phyloP scores from a whole-genome alignment of 2,113 vertebrate species.

The Corythoichthys haematopterus region DNA sequence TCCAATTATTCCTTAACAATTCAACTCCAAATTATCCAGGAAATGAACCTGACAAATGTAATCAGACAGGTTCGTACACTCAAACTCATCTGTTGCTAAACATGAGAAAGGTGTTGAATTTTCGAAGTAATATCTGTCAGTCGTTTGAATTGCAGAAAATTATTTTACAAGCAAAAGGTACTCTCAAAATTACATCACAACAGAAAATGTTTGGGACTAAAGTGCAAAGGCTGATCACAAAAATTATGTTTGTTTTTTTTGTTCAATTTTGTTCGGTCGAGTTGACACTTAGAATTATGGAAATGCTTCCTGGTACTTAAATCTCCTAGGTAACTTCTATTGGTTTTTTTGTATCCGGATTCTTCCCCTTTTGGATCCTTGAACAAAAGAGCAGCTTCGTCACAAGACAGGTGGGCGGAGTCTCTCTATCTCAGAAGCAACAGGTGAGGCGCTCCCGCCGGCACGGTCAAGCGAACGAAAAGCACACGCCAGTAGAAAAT shows the following conservation, averaged over 20 bases:
- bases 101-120: not conserved
- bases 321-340: not conserved
- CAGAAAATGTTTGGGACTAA: not conserved
- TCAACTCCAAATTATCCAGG: not conserved
- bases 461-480: not conserved
- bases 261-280: not conserved
- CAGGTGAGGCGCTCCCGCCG: slow-evolving; percentile 34
- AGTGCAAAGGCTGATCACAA: not conserved
- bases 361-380: slow-evolving; percentile 52
- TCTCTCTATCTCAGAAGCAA: slow-evolving; percentile 23
- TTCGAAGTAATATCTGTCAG: not conserved
- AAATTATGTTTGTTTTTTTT: not conserved
- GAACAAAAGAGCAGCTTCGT: slow-evolving; percentile 64
- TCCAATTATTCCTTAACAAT: not conserved
- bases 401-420: slow-evolving; percentile 66
- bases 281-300: not conserved
- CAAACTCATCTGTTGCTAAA: not conserved
- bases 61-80: slow-evolving; percentile 1
- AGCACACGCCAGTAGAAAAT: not conserved
- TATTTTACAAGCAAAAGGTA: not conserved
- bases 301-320: not conserved
- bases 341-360: slow-evolving; percentile 61
- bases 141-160: not conserved
- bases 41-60: slow-evolving; percentile 1
- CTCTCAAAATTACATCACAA: not conserved